phyloP scores from a whole-genome alignment of 2,888 invertebrate species.

The Leptura quadrifasciata region DNA sequence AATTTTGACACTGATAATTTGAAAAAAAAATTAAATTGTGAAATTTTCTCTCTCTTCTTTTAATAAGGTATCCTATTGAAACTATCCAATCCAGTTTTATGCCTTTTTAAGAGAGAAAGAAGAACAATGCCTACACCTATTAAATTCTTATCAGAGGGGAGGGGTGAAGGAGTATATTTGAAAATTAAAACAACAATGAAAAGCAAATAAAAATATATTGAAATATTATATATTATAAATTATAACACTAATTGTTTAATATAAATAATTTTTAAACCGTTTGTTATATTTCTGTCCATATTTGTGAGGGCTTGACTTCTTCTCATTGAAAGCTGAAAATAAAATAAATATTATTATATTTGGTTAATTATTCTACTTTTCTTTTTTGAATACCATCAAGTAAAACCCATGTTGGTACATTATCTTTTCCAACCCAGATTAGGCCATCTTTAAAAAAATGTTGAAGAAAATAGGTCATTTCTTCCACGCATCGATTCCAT shows the following conservation, averaged over 20 bases:
- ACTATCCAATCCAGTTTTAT: too few species aligned
- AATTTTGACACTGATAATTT: slow-evolving; percentile 48
- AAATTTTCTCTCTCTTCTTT: too few species aligned
- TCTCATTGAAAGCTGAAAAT: slow-evolving; percentile 79
- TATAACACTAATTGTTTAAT: too few species aligned
- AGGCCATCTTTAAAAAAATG: slow-evolving; percentile 49
- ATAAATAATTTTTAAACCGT: too few species aligned
- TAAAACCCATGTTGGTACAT: slow-evolving; percentile 46
- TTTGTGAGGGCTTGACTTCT: slow-evolving; percentile 80
- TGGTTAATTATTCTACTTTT: too few species aligned
- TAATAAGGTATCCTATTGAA: too few species aligned
- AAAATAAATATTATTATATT: too few species aligned
- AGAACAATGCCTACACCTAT: too few species aligned
- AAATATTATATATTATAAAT: neutral
- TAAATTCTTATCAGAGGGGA: too few species aligned
- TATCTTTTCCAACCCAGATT: slow-evolving; percentile 51
- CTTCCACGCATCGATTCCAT: slow-evolving; percentile 53
- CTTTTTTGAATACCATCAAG: slow-evolving; percentile 50
- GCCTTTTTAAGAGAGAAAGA: too few species aligned
- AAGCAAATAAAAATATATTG: neutral
- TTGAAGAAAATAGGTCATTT: slow-evolving; percentile 48
- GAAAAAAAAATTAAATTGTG: neutral
- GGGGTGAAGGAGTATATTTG: too few species aligned
- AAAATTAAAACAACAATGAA: neutral
- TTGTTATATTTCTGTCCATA: slow-evolving; percentile 89